Percentiles rank a stretch among this genome's conserved stretches.
phyloP scores from a whole-genome alignment of 2,113 vertebrate species.

The Oryctolagus cuniculus region DNA sequence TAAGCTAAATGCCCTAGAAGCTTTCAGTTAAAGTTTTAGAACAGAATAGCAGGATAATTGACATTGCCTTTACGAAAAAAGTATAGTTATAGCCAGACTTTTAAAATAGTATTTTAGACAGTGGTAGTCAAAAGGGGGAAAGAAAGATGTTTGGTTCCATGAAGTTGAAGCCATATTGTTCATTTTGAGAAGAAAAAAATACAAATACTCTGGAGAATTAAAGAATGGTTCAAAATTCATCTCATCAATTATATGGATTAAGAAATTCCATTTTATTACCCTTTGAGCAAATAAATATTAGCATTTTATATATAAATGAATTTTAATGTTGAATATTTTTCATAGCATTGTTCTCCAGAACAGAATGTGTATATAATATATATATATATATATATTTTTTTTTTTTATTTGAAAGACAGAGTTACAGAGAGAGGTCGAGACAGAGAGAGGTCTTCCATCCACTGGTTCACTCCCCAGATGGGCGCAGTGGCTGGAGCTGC shows the following conservation, averaged over 20 bases:
- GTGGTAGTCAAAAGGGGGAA: not conserved
- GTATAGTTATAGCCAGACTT: constrained; percentile 45
- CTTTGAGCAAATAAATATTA: not conserved
- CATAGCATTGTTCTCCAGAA: too few relatives aligned
- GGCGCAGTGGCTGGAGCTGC: too few relatives aligned
- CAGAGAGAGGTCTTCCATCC: too few relatives aligned
- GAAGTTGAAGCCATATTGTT: not conserved
- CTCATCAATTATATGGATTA: not conserved
- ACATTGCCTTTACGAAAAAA: constrained; percentile 39
- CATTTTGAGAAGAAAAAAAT: not conserved
- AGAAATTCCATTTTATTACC: not conserved
- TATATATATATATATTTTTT: too few relatives aligned
- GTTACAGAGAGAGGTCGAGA: too few relatives aligned
- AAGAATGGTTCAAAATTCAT: constrained; percentile 2
- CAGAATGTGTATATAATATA: too few relatives aligned
- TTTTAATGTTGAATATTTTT: constrained; percentile 8
- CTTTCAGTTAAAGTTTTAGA: constrained; percentile 46
- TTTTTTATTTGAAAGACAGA: too few relatives aligned
- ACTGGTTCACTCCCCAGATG: too few relatives aligned
- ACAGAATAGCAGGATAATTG: not conserved
- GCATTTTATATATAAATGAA: constrained; percentile 16
- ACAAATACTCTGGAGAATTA: constrained; percentile 18
- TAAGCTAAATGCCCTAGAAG: not conserved
- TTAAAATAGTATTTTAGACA: not conserved
- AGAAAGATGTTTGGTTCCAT: not conserved